Percentiles rank a stretch among this genome's conserved stretches.
Conservation (phyloP, 2,113 vertebrate genomes). For the Ahaetulla prasina region DNA sequence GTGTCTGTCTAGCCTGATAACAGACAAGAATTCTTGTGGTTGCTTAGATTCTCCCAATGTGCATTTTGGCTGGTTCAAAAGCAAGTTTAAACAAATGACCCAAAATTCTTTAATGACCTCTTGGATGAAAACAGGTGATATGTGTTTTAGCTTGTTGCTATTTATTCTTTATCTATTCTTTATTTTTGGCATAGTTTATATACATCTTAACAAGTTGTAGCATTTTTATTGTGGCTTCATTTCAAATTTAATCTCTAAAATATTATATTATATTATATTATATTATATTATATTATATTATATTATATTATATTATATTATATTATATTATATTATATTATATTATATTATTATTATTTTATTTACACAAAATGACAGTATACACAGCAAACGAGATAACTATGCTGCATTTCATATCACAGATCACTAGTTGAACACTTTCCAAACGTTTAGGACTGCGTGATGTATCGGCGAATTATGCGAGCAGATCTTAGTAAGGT, state of each 20-base stretch:
- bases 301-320: too few species aligned
- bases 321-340: too few species aligned
- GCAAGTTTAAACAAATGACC: not conserved
- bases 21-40: not conserved
- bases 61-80: not conserved
- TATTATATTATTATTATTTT: too few species aligned
- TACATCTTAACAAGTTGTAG: not conserved
- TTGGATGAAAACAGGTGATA: not conserved
- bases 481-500: too few species aligned
- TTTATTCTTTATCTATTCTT: not conserved
- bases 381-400: too few species aligned
- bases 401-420: too few species aligned
- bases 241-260: not conserved
- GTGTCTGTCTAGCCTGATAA: not conserved
- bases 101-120: not conserved
- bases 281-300: too few species aligned
- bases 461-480: too few species aligned
- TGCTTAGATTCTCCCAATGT: not conserved
- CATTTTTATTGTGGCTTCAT: not conserved
- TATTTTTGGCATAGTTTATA: not conserved
- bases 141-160: not conserved
- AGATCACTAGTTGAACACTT: too few species aligned
- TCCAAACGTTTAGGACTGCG: too few species aligned
- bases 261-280: too few species aligned
- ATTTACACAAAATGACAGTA: too few species aligned